Conservation (phyloP, 2,888 invertebrate species). For the Eupithecia subfuscata region DNA sequence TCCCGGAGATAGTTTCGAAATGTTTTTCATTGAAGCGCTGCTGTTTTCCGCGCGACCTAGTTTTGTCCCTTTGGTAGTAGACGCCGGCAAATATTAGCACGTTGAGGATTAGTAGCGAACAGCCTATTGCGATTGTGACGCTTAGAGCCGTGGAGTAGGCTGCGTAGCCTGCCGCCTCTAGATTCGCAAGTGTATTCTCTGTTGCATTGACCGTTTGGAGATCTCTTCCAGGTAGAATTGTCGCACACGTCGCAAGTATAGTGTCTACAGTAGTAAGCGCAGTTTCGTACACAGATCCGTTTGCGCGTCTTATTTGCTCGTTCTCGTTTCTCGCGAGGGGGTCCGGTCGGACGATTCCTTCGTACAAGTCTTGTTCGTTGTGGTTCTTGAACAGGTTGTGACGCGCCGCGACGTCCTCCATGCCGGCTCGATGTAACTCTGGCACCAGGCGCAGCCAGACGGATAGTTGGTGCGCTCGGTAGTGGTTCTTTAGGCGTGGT, state of each 20-base stretch:
- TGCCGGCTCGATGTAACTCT: constrained; percentile 93
- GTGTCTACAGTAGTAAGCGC: constrained; percentile 88
- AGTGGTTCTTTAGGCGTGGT: constrained; percentile 95
- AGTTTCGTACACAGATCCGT: constrained; percentile 81
- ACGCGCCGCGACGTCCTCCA: constrained; percentile 93
- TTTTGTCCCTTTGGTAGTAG: constrained; percentile 92
- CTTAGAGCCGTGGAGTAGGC: constrained; percentile 90
- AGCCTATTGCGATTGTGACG: constrained; percentile 92
- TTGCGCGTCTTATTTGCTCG: constrained; percentile 84
- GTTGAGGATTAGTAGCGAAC: constrained; percentile 91
- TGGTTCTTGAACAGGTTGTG: constrained; percentile 96
- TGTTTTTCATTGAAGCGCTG: constrained; percentile 88
- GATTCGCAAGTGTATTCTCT: constrained; percentile 90
- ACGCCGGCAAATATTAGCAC: constrained; percentile 93
- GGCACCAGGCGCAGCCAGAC: constrained; percentile 98
- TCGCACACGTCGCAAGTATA: constrained; percentile 88
- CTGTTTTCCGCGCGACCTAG: constrained; percentile 86
- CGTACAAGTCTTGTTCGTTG: constrained; percentile 94
- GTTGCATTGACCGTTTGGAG: constrained; percentile 80
- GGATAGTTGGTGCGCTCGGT: constrained; percentile 96
- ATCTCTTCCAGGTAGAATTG: constrained; percentile 83
- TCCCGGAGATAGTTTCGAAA: constrained; percentile 90
- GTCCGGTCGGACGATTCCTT: constrained; percentile 94
- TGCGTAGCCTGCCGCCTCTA: constrained; percentile 91
- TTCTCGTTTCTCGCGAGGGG: constrained; percentile 88